Conservation (phyloP, 2,888 invertebrate genomes). For the Leucophenga montana region DNA sequence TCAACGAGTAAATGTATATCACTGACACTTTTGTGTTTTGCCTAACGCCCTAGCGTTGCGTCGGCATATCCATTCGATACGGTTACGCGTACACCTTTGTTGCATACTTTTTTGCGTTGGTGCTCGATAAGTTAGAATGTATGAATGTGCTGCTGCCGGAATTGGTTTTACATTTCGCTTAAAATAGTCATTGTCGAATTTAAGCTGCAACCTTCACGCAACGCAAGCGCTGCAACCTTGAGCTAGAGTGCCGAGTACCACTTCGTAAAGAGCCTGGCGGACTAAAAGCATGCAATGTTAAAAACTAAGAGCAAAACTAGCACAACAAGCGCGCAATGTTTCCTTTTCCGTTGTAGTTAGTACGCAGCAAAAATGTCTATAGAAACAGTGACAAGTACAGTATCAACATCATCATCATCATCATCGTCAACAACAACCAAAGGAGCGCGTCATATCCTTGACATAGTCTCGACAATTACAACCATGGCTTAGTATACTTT, state of each 20-base stretch:
- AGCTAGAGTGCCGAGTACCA: conserved; percentile 10
- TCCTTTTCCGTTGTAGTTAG: neutral
- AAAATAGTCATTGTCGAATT: conserved; percentile 10
- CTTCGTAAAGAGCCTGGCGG: conserved; percentile 41
- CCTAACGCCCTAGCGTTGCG: neutral
- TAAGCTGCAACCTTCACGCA: conserved; percentile 13
- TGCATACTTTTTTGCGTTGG: conserved; percentile 22
- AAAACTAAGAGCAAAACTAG: conserved; percentile 33
- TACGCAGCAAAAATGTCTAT: too few species aligned
- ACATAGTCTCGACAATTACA: conserved; percentile 16
- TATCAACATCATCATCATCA: too few species aligned
- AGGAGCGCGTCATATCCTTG: conserved; percentile 1
- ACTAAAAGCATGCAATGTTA: conserved; percentile 50
- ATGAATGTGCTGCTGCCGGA: conserved; percentile 61
- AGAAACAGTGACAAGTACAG: too few species aligned
- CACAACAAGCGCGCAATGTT: conserved; percentile 23
- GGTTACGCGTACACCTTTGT: neutral
- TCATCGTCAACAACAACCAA: too few species aligned
- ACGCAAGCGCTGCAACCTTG: neutral
- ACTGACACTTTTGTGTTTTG: conserved; percentile 14
- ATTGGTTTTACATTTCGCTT: conserved; percentile 31
- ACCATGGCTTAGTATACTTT: neutral
- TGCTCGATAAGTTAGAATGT: conserved; percentile 1
- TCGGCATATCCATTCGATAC: neutral
- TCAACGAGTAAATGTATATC: neutral